These are phyloP conservation scores for Lithobius niger DNA, from an alignment of 1,140 invertebrate genomes.

Conservation along the genomic window DNA sequence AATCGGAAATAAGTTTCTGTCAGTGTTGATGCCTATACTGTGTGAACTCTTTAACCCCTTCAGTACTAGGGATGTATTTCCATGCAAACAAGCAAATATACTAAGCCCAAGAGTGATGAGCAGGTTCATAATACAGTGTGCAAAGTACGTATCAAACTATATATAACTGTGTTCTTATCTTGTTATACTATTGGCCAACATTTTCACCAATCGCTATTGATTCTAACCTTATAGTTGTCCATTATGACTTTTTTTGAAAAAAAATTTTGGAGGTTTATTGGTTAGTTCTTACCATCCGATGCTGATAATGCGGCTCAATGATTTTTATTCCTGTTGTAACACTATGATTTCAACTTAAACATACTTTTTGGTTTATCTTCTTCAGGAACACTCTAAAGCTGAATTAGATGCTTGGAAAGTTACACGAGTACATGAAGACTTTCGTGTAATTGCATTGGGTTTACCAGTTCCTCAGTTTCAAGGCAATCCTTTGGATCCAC, in stretches of 20 bases:
- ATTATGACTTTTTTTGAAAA: background rate
- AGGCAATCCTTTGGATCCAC: slow-evolving; percentile 90
- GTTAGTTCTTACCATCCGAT: background rate
- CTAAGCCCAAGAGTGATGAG: too few relatives aligned
- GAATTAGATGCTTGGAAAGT: slow-evolving; percentile 75
- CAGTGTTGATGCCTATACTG: too few relatives aligned
- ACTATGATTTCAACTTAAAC: slow-evolving; percentile 5
- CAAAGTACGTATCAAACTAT: too few relatives aligned
- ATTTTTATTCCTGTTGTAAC: background rate
- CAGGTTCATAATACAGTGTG: too few relatives aligned
- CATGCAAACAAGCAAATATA: too few relatives aligned
- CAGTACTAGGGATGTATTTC: too few relatives aligned
- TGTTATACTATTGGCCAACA: too few relatives aligned
- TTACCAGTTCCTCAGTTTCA: slow-evolving; percentile 72
- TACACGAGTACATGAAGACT: slow-evolving; percentile 77
- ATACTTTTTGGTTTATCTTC: slow-evolving; percentile 13
- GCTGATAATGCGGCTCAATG: slow-evolving; percentile 10
- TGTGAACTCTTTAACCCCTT: too few relatives aligned
- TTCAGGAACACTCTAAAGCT: slow-evolving; percentile 56
- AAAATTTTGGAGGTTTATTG: background rate
- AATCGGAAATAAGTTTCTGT: too few relatives aligned
- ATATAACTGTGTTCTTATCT: too few relatives aligned
- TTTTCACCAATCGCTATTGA: too few relatives aligned
- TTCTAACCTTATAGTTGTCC: too few relatives aligned
- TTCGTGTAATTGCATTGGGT: slow-evolving; percentile 80